Evolutionary conservation across 2,888 invertebrate species (phyloP).

Genomic region (Drosophila setosimentum): DNA sequence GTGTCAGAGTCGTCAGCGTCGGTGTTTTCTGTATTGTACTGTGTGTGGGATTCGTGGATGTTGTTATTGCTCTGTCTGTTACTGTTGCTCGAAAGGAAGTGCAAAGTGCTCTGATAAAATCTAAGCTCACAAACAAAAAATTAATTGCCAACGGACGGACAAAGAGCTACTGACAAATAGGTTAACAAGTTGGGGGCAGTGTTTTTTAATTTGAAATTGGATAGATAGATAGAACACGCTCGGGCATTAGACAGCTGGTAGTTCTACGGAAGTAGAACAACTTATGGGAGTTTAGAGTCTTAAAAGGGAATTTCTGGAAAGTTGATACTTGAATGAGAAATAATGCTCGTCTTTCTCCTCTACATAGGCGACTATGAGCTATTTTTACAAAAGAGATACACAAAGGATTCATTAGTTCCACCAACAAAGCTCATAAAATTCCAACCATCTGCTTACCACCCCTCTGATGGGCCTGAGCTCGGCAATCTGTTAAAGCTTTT

Average conservation of each 20-base stretch:
- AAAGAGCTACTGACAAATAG: constrained; percentile 49
- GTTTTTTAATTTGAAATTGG: constrained; percentile 6
- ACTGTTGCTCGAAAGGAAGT: constrained; percentile 68
- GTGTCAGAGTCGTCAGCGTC: constrained; percentile 31
- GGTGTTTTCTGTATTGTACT: constrained; percentile 43
- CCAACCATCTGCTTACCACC: constrained; percentile 46
- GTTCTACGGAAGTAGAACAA: constrained; percentile 26
- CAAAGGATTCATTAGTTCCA: constrained; percentile 34
- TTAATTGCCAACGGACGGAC: constrained; percentile 63
- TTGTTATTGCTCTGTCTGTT: constrained; percentile 28
- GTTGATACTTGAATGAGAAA: neutral
- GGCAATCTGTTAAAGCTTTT: constrained; percentile 29
- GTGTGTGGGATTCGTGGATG: constrained; percentile 35
- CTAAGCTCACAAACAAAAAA: constrained; percentile 44
- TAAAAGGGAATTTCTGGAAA: neutral
- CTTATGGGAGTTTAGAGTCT: neutral
- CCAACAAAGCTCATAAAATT: constrained; percentile 51
- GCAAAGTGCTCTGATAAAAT: constrained; percentile 75
- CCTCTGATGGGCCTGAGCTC: constrained; percentile 11
- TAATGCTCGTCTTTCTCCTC: neutral
- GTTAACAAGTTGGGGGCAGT: constrained; percentile 59
- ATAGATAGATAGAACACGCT: neutral
- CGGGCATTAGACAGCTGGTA: neutral
- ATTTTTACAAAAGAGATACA: constrained; percentile 7
- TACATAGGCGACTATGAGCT: neutral